Percentiles rank a stretch among this genome's conserved stretches.
phyloP scores from a whole-genome alignment of 2,888 invertebrate species.

The Allacma fusca region DNA sequence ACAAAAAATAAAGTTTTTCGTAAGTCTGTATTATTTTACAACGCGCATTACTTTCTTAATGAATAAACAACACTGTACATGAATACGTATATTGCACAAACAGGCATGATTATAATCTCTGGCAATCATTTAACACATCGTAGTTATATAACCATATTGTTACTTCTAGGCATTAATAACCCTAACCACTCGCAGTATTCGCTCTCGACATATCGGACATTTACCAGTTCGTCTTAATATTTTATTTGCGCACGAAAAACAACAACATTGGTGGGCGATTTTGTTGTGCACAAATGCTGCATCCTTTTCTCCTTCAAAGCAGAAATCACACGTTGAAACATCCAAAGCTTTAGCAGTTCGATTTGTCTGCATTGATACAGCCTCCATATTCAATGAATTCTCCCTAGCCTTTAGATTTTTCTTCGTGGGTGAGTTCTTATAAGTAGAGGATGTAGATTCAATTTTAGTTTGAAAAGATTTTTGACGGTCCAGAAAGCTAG shows the following conservation, averaged over 20 bases:
- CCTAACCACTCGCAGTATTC: constrained; percentile 1
- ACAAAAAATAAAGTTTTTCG: too few species aligned
- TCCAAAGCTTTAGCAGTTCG: not conserved
- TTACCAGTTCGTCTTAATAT: constrained; percentile 54
- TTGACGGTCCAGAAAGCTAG: not conserved
- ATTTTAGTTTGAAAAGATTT: not conserved
- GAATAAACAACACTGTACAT: too few species aligned
- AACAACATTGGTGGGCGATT: constrained; percentile 53
- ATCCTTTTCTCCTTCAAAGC: constrained; percentile 51
- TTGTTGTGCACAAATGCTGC: constrained; percentile 59
- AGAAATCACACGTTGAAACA: constrained; percentile 11
- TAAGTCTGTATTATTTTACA: too few species aligned
- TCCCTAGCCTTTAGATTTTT: constrained; percentile 1
- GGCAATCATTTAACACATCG: not conserved
- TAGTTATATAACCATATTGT: not conserved
- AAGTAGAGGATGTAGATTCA: not conserved
- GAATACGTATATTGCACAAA: too few species aligned
- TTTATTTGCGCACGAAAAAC: constrained; percentile 54
- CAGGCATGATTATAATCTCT: not conserved
- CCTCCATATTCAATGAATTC: constrained; percentile 3
- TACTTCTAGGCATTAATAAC: not conserved
- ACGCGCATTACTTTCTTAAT: too few species aligned
- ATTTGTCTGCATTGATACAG: not conserved
- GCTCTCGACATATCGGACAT: constrained; percentile 56
- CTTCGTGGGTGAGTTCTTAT: not conserved